Evolutionary conservation across 2,113 vertebrate genomes (phyloP), one percentile per base, ranked within the genome.

Genomic region (Lates calcarifer): DNA sequence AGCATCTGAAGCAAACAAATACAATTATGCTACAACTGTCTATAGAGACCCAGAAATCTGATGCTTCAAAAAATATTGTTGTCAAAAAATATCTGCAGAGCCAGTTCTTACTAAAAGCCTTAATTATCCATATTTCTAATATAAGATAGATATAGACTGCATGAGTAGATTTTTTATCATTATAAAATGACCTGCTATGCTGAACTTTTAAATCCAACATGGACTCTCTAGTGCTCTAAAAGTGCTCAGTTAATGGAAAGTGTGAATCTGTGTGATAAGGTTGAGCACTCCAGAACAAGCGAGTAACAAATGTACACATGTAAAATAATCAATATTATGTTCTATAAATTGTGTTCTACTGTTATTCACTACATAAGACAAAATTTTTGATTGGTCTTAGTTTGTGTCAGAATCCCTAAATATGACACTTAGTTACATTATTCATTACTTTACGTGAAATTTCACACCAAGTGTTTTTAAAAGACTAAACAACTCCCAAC

Each of bases 1-100:
- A 70, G 37, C 20, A 31, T 62, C n/a, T 28, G 31, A 79, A 47
- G 61, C 56, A 43, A 11, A 65, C 33, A 81, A 68, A 18, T 51
- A 51, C 10, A 24, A 77, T 12, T 24, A 20, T 33, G 24, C 1
- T 45, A 6, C 29, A 62, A 45, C 12, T 3, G 26, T 73, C 60
- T 7, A 17, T 45, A n/a, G 61, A 55, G 33, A 65, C 1, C 0
- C 24, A 55, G 14, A 10, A 35, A 62, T 12, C 24, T 39, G 7
- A 24, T 9, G 26, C 14, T 28, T 61, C 26, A n/a, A 55, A 60
- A n/a, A 55, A 60, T 5, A 15, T 20, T 67, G 55, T 71, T 31
- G 39, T 49, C 20, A n/a, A 6, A 65, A n/a, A 12, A 18, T 22
- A 24, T 18, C 47, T 55, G 12, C 20, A 3, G 1, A 17, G 24